A percentile compares a stretch with the other conserved stretches of the same genome.
Evolutionary conservation across 2,113 vertebrate species (phyloP).

Genomic region (Chaetorhynchus papuensis): DNA sequence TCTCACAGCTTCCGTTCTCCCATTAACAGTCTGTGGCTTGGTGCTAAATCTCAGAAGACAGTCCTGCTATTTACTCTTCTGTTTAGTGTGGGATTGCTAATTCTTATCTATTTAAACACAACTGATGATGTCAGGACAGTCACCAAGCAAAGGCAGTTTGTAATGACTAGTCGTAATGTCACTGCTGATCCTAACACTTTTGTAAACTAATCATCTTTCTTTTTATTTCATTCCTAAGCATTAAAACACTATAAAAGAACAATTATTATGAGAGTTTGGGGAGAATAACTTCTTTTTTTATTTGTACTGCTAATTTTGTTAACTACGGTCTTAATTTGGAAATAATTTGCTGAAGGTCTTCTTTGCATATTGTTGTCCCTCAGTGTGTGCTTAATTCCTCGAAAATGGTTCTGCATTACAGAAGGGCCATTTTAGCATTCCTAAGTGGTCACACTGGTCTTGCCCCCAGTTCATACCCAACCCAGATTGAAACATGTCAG

Average conservation of each 20-base stretch:
- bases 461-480: not conserved
- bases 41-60: slow-evolving; percentile 24
- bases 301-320: not conserved
- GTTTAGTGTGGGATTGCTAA: not conserved
- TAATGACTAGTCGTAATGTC: not conserved
- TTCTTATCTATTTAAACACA: slow-evolving; percentile 39
- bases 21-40: slow-evolving; percentile 46
- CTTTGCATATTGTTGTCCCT: not conserved
- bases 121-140: not conserved
- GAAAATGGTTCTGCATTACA: not conserved
- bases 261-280: not conserved
- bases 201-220: not conserved
- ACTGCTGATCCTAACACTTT: not conserved
- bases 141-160: not conserved
- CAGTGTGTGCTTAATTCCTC: not conserved
- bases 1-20: not conserved
- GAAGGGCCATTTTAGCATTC: not conserved
- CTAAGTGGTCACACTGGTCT: too few relatives aligned
- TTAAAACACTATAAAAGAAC: not conserved
- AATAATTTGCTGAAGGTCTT: not conserved
- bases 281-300: not conserved
- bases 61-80: slow-evolving; percentile 15
- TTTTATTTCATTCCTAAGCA: not conserved
- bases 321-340: not conserved
- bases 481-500: not conserved